A percentile compares a stretch with the other conserved stretches of the same genome.
Conservation (phyloP, 2,113 vertebrate genomes). For the Ondatra zibethicus region DNA sequence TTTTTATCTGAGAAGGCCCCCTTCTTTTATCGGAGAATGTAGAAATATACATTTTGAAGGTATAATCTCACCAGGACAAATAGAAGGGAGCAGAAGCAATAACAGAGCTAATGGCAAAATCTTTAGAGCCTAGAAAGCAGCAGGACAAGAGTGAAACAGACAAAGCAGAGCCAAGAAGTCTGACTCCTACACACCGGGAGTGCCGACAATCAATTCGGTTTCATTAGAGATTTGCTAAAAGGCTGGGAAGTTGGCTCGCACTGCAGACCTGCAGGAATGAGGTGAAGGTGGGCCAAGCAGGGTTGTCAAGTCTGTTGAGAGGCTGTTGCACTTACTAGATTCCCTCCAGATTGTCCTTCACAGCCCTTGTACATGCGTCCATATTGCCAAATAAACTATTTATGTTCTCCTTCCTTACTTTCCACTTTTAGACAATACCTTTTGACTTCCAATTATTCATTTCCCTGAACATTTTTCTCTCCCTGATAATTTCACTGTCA, state of each 20-base stretch:
- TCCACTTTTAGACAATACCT: not conserved
- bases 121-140: conserved; percentile 17
- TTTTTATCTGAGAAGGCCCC: not conserved
- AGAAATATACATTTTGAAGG: not conserved
- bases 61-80: not conserved
- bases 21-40: too few relatives aligned
- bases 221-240: conserved; percentile 57
- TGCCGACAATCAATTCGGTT: not conserved
- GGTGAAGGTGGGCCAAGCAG: not conserved
- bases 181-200: not conserved
- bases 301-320: not conserved
- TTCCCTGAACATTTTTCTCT: not conserved
- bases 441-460: conserved; percentile 12
- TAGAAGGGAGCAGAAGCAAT: not conserved
- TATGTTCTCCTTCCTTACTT: not conserved
- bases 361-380: not conserved
- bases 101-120: not conserved
- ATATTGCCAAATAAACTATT: not conserved
- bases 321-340: not conserved
- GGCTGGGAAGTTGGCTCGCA: not conserved
- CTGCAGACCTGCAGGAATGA: not conserved
- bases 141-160: not conserved
- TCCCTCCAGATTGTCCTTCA: not conserved
- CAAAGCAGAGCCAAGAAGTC: conserved; percentile 37
- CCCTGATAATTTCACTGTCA: not conserved